Percentiles rank a stretch among this genome's conserved stretches.
Conservation (phyloP, 2,113 vertebrate species). For the Anseranas semipalmata region DNA sequence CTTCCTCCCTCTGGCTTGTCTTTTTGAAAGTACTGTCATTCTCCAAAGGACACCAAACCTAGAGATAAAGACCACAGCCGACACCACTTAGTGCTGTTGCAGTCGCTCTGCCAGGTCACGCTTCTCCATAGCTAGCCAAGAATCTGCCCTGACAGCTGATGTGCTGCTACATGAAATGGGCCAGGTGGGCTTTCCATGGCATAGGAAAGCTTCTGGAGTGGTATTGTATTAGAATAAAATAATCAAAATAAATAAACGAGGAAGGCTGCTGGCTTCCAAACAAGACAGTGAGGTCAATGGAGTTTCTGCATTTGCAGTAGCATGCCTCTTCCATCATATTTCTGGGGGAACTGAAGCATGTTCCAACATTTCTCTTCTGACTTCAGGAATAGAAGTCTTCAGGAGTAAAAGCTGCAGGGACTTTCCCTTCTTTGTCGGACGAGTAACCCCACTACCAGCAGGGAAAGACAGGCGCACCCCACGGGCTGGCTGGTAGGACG, state of each 20-base stretch:
- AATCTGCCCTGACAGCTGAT: not conserved
- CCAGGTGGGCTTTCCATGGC: not conserved
- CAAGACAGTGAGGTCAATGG: not conserved
- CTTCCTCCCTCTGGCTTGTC: not conserved
- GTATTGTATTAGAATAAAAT: not conserved
- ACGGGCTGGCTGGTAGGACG: not conserved
- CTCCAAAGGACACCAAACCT: not conserved
- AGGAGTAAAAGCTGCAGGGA: not conserved
- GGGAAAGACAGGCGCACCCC: not conserved
- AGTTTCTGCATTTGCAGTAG: not conserved
- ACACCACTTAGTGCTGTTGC: not conserved
- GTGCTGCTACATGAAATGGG: not conserved
- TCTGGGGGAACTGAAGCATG: not conserved
- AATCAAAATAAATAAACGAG: not conserved
- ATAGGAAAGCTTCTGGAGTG: not conserved
- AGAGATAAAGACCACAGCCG: not conserved
- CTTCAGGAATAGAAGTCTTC: not conserved
- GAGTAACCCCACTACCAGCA: not conserved
- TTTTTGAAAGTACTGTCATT: not conserved
- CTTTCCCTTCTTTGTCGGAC: not conserved
- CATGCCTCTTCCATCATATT: rapidly evolving
- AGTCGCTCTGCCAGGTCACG: not conserved
- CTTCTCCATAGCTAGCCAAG: not conserved
- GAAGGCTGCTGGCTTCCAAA: not conserved
- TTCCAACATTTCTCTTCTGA: not conserved